Evolutionary conservation across 2,888 invertebrate species (phyloP).

Genomic region (Andrena camellia): DNA sequence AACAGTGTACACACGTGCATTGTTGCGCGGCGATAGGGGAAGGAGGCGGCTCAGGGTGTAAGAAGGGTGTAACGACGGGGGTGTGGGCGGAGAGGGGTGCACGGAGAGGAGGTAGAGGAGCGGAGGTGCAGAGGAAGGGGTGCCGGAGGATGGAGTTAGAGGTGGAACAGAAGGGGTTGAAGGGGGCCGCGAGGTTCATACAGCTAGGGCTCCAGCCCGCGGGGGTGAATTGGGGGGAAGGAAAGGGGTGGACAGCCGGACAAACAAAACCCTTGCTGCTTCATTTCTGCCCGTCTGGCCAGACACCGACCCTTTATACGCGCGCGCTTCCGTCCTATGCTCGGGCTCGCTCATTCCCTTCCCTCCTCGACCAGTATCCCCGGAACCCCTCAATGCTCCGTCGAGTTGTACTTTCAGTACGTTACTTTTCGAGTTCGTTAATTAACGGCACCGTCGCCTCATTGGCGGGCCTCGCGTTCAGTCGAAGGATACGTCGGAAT

Average conservation of each 20-base stretch:
- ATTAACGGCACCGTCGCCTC: constrained; percentile 79
- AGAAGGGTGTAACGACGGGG: constrained; percentile 59
- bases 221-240: constrained; percentile 76
- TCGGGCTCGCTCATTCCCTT: constrained; percentile 64
- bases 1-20: constrained; percentile 80
- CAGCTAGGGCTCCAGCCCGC: constrained; percentile 66
- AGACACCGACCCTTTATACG: constrained; percentile 82
- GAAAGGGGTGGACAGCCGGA: constrained; percentile 84
- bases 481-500: constrained; percentile 65
- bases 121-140: constrained; percentile 55
- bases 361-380: constrained; percentile 52
- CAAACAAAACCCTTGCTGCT: constrained; percentile 85
- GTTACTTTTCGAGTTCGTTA: constrained; percentile 82
- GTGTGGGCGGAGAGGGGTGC: constrained; percentile 46
- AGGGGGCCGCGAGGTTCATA: constrained; percentile 70
- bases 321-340: constrained; percentile 75
- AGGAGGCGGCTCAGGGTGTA: constrained; percentile 52
- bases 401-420: constrained; percentile 70
- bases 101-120: constrained; percentile 58
- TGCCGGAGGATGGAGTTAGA: constrained; percentile 59
- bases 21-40: constrained; percentile 73
- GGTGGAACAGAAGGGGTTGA: constrained; percentile 66
- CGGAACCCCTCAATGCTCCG: constrained; percentile 61
- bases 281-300: constrained; percentile 85
- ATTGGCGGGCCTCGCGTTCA: constrained; percentile 51